Conservation (phyloP, 2,888 invertebrate species). For the Platycheirus rosarum region DNA sequence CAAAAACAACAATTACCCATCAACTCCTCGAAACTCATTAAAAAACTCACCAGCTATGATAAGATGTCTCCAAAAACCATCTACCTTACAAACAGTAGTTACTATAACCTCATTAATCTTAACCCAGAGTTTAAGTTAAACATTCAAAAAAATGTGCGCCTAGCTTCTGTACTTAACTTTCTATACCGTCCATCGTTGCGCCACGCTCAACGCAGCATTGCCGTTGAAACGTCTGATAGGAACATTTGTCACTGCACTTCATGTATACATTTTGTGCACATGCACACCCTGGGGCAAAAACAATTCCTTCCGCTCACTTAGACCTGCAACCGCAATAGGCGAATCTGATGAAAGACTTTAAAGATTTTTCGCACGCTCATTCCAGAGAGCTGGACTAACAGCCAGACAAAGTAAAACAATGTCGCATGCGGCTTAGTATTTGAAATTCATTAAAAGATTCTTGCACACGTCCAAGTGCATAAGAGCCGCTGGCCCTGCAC, state of each 20-base stretch:
- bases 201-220: not conserved
- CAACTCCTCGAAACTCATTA: slow-evolving; percentile 56
- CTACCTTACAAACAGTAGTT: slow-evolving; percentile 22
- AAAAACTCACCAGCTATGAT: slow-evolving; percentile 47
- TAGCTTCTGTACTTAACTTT: slow-evolving; percentile 67
- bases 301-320: slow-evolving; percentile 27
- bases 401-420: slow-evolving; percentile 59
- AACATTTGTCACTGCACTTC: slow-evolving; percentile 68
- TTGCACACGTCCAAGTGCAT: slow-evolving; percentile 48
- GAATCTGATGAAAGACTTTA: slow-evolving; percentile 47
- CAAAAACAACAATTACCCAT: slow-evolving; percentile 50
- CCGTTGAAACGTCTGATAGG: slow-evolving; percentile 64
- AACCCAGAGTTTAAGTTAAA: slow-evolving; percentile 62
- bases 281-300: slow-evolving; percentile 50
- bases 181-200: slow-evolving; percentile 30
- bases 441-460: slow-evolving; percentile 69
- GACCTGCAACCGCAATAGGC: not conserved
- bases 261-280: slow-evolving; percentile 11
- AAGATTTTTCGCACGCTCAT: slow-evolving; percentile 71
- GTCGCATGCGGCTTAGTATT: slow-evolving; percentile 66
- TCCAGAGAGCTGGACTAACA: slow-evolving; percentile 43
- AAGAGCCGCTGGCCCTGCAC: slow-evolving; percentile 3
- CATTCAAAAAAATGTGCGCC: slow-evolving; percentile 52
- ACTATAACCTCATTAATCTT: slow-evolving; percentile 46
- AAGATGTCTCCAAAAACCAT: slow-evolving; percentile 35